A percentile compares a stretch with the other conserved stretches of the same genome.
Conservation (phyloP, 2,888 invertebrate genomes). For the Acanthacorydalis orientalis region DNA sequence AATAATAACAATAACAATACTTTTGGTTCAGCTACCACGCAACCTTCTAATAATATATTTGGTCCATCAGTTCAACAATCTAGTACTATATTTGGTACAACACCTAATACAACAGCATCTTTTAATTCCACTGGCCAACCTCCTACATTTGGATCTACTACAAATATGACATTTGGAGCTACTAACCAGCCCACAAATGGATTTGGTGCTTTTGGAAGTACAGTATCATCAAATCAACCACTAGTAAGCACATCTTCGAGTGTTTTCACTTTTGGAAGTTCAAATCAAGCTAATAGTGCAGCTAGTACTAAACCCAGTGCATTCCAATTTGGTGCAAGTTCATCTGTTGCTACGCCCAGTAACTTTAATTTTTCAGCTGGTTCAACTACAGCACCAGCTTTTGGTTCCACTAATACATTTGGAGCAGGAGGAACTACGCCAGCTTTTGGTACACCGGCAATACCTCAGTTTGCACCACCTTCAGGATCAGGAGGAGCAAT, state of each 20-base stretch:
- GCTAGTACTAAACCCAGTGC: conserved; percentile 9
- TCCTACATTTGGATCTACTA: conserved; percentile 10
- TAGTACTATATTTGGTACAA: background rate
- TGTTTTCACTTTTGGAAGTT: conserved; percentile 13
- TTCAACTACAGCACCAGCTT: conserved; percentile 13
- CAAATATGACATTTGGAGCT: conserved; percentile 10
- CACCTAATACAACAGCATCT: background rate
- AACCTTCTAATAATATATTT: background rate
- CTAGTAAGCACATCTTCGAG: background rate
- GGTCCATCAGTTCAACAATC: conserved; percentile 1
- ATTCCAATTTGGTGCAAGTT: conserved; percentile 17
- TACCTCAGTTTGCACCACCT: conserved; percentile 3
- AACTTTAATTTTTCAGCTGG: conserved; percentile 22
- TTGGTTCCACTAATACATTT: background rate
- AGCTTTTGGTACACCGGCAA: background rate
- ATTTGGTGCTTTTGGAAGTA: conserved; percentile 10
- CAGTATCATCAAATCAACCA: conserved; percentile 7
- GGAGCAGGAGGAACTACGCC: background rate
- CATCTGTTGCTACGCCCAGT: conserved; percentile 15
- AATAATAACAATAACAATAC: background rate
- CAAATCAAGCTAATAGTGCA: conserved; percentile 6
- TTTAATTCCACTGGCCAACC: background rate
- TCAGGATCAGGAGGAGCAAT: conserved; percentile 16
- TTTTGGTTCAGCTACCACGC: background rate
- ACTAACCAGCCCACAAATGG: background rate